phyloP scores from a whole-genome alignment of 2,888 invertebrate species.

The Cloeon dipterum region DNA sequence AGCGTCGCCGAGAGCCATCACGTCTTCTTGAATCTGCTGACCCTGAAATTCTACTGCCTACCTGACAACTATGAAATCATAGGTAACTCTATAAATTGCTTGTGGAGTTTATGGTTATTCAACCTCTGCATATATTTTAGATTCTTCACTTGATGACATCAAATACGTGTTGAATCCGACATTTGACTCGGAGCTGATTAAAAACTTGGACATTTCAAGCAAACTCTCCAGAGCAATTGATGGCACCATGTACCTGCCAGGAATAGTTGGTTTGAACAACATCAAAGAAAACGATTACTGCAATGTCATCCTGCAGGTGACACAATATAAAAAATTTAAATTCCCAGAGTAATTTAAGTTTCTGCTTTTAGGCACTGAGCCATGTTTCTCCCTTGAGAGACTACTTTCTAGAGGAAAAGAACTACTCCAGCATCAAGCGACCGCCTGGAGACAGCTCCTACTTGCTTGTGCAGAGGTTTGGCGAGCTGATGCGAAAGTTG shows the following conservation, averaged over 20 bases:
- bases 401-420: slow-evolving; percentile 85
- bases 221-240: slow-evolving; percentile 89
- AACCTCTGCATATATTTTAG: slow-evolving; percentile 19
- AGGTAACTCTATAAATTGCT: slow-evolving; percentile 28
- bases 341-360: no score
- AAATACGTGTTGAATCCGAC: slow-evolving; percentile 97
- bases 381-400: slow-evolving; percentile 87
- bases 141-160: slow-evolving; percentile 92
- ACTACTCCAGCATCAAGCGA: slow-evolving; percentile 66
- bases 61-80: slow-evolving; percentile 99
- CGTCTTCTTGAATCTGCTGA: slow-evolving; percentile 90
- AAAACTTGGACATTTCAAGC: slow-evolving; percentile 50
- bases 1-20: slow-evolving; percentile 95
- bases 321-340: no score
- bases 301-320: slow-evolving; percentile 91
- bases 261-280: slow-evolving; percentile 94
- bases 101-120: slow-evolving; percentile 1
- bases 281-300: slow-evolving; percentile 99
- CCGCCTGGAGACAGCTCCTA: slow-evolving; percentile 91
- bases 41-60: slow-evolving; percentile 92
- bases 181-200: slow-evolving; percentile 64
- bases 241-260: slow-evolving; percentile 88
- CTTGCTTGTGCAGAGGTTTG: slow-evolving; percentile 76
- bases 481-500: slow-evolving; percentile 85
- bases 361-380: slow-evolving; percentile 52